A percentile compares a stretch with the other conserved stretches of the same genome.
Conservation (phyloP, 2,888 invertebrate species). For the Helobdella robusta region DNA sequence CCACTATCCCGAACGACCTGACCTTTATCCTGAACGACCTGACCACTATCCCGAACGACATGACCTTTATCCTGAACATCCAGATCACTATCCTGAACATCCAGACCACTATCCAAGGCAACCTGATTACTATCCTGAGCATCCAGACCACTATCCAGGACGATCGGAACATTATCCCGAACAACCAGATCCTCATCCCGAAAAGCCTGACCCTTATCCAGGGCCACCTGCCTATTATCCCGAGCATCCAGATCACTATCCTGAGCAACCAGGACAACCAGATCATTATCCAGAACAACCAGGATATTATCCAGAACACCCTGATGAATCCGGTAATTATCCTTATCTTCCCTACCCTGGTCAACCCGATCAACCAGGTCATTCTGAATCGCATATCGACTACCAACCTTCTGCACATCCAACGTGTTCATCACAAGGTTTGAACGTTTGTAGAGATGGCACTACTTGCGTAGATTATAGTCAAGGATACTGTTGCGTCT, state of each 20-base stretch:
- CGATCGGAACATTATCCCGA: background rate
- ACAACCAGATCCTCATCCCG: background rate
- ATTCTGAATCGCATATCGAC: background rate
- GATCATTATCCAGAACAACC: background rate
- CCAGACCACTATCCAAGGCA: background rate
- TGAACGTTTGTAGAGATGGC: slow-evolving; percentile 62
- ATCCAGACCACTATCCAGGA: background rate
- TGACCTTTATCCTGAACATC: background rate
- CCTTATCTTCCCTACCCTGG: background rate
- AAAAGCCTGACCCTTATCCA: background rate
- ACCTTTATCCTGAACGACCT: slow-evolving; percentile 8
- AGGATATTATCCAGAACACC: slow-evolving; percentile 8
- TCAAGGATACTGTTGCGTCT: slow-evolving; percentile 81
- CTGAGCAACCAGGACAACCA: slow-evolving; percentile 6
- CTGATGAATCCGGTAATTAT: background rate
- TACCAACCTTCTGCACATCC: background rate
- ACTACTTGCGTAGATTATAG: slow-evolving; percentile 71
- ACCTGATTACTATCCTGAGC: background rate
- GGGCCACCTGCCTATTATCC: background rate
- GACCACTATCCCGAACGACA: too few species aligned
- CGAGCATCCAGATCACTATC: background rate
- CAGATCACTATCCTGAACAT: slow-evolving; percentile 5
- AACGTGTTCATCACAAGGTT: background rate
- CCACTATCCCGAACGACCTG: background rate
- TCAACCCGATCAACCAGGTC: background rate